These are phyloP conservation scores for Montipora capitata DNA, from an alignment of 92 coral and sea anemone species.

Conservation along the genomic window DNA sequence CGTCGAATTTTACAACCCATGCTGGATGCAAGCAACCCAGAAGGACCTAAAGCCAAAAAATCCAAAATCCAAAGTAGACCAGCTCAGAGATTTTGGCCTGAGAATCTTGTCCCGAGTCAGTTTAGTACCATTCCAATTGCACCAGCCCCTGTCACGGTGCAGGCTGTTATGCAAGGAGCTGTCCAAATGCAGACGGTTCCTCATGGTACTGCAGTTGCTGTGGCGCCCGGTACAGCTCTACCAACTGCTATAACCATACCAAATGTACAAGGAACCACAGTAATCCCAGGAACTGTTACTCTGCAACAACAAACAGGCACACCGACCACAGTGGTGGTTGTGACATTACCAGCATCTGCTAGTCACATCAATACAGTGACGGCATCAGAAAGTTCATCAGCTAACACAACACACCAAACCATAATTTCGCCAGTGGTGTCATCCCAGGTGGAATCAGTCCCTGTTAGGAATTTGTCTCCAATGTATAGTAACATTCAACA, in stretches of 20 bases:
- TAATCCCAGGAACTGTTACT: conserved; percentile 77
- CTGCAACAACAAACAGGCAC: conserved; percentile 72
- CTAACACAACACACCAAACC: conserved; percentile 67
- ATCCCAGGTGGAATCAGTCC: conserved; percentile 70
- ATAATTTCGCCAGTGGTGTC: conserved; percentile 73
- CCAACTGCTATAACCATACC: conserved; percentile 81
- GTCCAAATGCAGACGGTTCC: conserved; percentile 85
- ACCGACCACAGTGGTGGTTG: conserved; percentile 87
- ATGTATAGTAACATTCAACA: conserved; percentile 81
- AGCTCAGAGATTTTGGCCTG: conserved; percentile 99
- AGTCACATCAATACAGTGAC: conserved; percentile 83
- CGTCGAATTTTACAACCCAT: conserved; percentile 98
- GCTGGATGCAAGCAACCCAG: conserved; percentile 99
- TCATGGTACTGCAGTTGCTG: conserved; percentile 78
- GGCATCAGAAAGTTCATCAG: conserved; percentile 69
- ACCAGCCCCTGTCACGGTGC: conserved; percentile 85
- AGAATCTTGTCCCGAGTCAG: conserved; percentile 93
- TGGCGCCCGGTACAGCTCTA: conserved; percentile 79
- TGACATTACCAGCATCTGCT: conserved; percentile 88
- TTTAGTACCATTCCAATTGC: conserved; percentile 85
- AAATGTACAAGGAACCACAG: conserved; percentile 68
- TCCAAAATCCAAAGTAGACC: conserved; percentile 95
- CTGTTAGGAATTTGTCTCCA: conserved; percentile 77
- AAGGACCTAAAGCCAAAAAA: conserved; percentile 93
- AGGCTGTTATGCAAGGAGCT: conserved; percentile 77